phyloP scores from a whole-genome alignment of 2,113 vertebrate species.

The Lamprologus tigripictilis region DNA sequence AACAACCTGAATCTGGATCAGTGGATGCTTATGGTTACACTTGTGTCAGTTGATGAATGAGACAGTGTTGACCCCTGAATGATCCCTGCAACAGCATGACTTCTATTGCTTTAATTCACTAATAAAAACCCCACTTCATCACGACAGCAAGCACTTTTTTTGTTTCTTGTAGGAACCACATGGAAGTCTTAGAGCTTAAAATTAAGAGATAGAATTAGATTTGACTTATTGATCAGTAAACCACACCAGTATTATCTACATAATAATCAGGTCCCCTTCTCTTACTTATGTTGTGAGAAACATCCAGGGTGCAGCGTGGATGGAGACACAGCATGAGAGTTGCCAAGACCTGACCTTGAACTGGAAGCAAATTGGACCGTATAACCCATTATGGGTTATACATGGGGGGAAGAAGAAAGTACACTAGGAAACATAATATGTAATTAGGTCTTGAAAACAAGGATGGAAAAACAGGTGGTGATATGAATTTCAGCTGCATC shows the following conservation, averaged over 20 bases:
- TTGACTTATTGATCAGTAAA: background rate
- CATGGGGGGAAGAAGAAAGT: background rate
- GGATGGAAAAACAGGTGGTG: conserved; percentile 23
- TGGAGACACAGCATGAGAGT: background rate
- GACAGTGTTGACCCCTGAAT: background rate
- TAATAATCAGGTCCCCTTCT: background rate
- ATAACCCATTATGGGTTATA: background rate
- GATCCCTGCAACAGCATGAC: background rate
- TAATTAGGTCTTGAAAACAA: conserved; percentile 1
- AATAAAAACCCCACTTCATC: background rate
- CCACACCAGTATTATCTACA: background rate
- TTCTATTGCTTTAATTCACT: background rate
- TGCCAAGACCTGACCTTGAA: conserved; percentile 34
- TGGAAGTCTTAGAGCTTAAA: conserved; percentile 12
- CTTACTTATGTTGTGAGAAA: conserved; percentile 12
- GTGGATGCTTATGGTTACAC: background rate
- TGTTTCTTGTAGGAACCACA: conserved; percentile 6
- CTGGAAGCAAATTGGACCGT: background rate
- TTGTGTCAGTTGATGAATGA: background rate
- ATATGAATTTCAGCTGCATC: background rate
- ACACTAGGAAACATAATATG: conserved; percentile 1
- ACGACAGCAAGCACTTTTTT: background rate
- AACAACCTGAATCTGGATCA: background rate
- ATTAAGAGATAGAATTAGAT: background rate
- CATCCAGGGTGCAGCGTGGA: background rate